Conservation (phyloP, 2,888 invertebrate species). For the Globia sparganii region DNA sequence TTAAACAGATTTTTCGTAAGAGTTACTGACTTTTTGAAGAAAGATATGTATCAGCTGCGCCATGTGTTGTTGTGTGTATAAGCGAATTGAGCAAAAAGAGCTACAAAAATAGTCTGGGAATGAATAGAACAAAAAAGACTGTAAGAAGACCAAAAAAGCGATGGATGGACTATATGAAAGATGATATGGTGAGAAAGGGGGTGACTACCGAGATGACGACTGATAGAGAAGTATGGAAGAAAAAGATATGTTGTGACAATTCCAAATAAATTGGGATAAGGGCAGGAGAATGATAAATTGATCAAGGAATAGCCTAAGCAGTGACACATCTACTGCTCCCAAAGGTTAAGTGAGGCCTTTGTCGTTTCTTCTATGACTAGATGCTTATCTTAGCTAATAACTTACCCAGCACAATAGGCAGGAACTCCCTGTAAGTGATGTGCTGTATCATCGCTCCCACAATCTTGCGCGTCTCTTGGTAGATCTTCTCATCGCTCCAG, state of each 20-base stretch:
- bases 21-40: neutral
- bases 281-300: neutral
- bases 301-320: neutral
- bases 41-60: neutral
- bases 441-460: constrained; percentile 95
- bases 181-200: neutral
- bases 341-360: neutral
- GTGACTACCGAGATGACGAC: no score
- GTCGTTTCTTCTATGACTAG: neutral
- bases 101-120: no score
- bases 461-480: constrained; percentile 95
- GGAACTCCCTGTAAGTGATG: constrained; percentile 95
- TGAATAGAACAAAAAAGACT: neutral
- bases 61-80: neutral
- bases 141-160: neutral
- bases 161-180: neutral
- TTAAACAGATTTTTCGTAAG: constrained; percentile 14
- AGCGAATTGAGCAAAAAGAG: neutral
- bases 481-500: constrained; percentile 97
- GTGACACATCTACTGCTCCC: no score
- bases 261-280: neutral
- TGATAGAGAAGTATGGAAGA: no score
- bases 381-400: neutral
- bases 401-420: constrained; percentile 94
- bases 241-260: neutral